Evolutionary conservation across 1,140 invertebrate genomes (phyloP).

Genomic region (Drosophila ananassae): DNA sequence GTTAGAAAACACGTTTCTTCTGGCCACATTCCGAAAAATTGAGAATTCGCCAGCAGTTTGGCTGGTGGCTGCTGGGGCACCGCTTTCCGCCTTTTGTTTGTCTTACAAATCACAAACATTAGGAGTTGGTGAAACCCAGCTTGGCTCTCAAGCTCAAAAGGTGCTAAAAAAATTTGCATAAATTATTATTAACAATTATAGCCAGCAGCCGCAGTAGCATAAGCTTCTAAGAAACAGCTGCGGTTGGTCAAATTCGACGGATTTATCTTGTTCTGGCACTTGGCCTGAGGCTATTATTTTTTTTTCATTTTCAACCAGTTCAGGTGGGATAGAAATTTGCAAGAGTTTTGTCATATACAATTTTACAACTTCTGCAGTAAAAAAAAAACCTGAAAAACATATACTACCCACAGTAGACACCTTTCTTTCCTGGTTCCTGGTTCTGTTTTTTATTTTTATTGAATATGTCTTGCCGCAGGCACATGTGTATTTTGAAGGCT

Average conservation of each 20-base stretch:
- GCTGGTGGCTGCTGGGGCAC: background rate
- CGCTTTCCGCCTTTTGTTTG: slow-evolving; percentile 56
- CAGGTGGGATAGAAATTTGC: slow-evolving; percentile 15
- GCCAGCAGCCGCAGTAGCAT: slow-evolving; percentile 52
- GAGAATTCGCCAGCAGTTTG: slow-evolving; percentile 72
- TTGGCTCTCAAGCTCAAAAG: slow-evolving; percentile 33
- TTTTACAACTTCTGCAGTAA: background rate
- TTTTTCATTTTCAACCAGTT: slow-evolving; percentile 28
- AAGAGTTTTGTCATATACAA: background rate
- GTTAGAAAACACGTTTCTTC: slow-evolving; percentile 75
- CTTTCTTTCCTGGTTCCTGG: slow-evolving; percentile 33
- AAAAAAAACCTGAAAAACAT: slow-evolving; percentile 19
- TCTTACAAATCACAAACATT: slow-evolving; percentile 79
- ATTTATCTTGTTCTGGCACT: slow-evolving; percentile 28
- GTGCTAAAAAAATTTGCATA: slow-evolving; percentile 76
- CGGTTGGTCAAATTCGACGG: slow-evolving; percentile 18
- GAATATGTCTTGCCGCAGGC: slow-evolving; percentile 33
- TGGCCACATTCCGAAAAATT: slow-evolving; percentile 66
- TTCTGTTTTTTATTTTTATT: slow-evolving; percentile 11
- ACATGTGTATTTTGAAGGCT: slow-evolving; percentile 22
- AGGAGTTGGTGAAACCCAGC: slow-evolving; percentile 70
- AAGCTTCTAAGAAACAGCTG: slow-evolving; percentile 21
- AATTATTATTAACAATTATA: slow-evolving; percentile 77
- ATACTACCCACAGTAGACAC: slow-evolving; percentile 5
- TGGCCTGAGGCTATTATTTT: slow-evolving; percentile 15